Evolutionary conservation across 2,888 invertebrate species (phyloP).

Genomic region (Sabellastarte sp.): DNA sequence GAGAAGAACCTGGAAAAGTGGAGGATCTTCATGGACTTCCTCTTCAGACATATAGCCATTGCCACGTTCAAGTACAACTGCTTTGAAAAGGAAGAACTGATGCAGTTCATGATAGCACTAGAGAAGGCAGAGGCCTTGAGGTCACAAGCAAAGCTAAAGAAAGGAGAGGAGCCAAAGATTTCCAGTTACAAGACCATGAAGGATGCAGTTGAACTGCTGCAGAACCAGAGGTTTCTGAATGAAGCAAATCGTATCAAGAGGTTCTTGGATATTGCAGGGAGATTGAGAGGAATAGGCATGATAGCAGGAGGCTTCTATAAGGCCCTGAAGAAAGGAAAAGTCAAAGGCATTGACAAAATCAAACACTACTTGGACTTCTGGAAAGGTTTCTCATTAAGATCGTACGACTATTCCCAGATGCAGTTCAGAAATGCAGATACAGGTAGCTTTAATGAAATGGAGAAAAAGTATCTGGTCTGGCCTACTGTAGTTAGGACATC

Average conservation of each 20-base stretch:
- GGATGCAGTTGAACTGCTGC: constrained; percentile 20
- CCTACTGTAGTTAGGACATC: constrained; percentile 23
- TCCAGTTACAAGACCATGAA: constrained; percentile 22
- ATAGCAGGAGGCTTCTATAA: constrained; percentile 30
- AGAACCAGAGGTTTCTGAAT: constrained; percentile 6
- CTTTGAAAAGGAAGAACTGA: constrained; percentile 27
- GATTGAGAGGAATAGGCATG: constrained; percentile 24
- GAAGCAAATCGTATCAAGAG: constrained; percentile 19
- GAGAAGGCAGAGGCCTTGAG: constrained; percentile 26
- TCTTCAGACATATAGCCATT: constrained; percentile 29
- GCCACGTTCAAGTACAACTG: constrained; percentile 29
- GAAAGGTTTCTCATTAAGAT: constrained; percentile 28
- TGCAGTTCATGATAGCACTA: constrained; percentile 22
- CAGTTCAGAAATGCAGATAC: constrained; percentile 21
- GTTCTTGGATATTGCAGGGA: constrained; percentile 26
- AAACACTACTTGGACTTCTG: constrained; percentile 29
- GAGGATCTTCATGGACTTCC: constrained; percentile 30
- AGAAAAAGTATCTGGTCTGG: constrained; percentile 26
- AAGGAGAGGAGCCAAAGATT: constrained; percentile 23
- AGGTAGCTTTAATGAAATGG: constrained; percentile 19
- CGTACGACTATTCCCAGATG: constrained; percentile 25
- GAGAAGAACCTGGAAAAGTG: constrained; percentile 25
- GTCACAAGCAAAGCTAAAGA: constrained; percentile 24
- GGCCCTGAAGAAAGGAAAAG: constrained; percentile 30
- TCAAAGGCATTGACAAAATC: constrained; percentile 24